Evolutionary conservation across 2,797 vertebrate genomes (phyloP), one percentile per base, ranked within the genome.

Genomic region (Pyrocephalus nanus): DNA sequence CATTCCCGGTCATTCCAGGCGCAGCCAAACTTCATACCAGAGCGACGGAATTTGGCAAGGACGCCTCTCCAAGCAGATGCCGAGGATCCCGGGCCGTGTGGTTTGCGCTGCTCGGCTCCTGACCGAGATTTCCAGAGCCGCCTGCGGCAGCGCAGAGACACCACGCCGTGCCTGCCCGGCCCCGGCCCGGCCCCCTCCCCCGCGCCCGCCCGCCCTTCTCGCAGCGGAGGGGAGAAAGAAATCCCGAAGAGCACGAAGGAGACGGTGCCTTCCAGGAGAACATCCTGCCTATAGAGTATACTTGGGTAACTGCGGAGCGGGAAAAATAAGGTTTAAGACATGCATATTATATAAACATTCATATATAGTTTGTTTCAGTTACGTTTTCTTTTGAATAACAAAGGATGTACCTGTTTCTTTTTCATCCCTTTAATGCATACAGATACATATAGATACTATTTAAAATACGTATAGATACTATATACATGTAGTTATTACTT

Each of bases 11-110:
- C 53, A 73, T 40, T 40, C 43, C 66, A 70, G 70, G 38, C 85
- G 23, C 81, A 51, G 77, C 81, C 85, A 90, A 72, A 85, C 79
- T 85, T 82, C 73, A 57, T 91, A 83, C 84, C 76, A 88, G 81
- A 76, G 70, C 84, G 81, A 43, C 43, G 80, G 87, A 76, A 86
- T 92, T 83, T 88, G 92, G 92, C 88, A 36, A 27, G 50, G 60
- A 10, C 45, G 20, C 32, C 45, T 32, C 29, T 57, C 23, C 61
- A 9, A 66, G 57, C 88, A 82, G 78, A 60, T 88, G 89, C 89
- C 29, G 93, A 88, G 89, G 86, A 93, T 77, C 81, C 87, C 81
- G 48, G 66, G 6, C 45, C 14, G 48, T 71, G 95, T 11, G 88
- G 70, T 62, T 81, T 54, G 43, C 50, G 40, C 73, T 25, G 70